Evolutionary conservation across 2,888 invertebrate species (phyloP), one percentile per base, ranked within the genome.

Genomic region (Ornithoptera alexandrae): DNA sequence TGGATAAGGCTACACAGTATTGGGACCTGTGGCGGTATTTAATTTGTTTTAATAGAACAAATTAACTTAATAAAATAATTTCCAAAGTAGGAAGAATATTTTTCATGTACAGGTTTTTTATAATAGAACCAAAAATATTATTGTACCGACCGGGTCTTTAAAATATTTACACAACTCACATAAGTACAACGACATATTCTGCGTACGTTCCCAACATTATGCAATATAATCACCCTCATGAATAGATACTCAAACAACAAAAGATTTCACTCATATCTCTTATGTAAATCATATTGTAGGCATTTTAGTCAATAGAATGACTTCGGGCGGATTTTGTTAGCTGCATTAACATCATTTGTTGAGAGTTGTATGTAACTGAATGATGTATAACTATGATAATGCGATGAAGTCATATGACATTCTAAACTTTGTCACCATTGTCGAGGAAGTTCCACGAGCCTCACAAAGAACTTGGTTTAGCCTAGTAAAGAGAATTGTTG

Each of bases 191-290:
- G 24, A 64, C 53, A 61, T 60, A 24, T 39, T 56, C 64, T 61
- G 42, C 24, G 42, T 50, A 70, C 62, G 42, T 42, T 50, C 75
- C 74, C 74, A 71, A 68, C 71, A 74, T 86, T 84, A 81, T 77
- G 81, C 81, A 87, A 88, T 77, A 78, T 79, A 80, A 78, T 76
- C 76, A 77, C 78, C 74, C 78, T 76, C 78, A 79, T 84, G 85
- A 86, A 88, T 87, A 86, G 81, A 78, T 82, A 83, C 82, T 84
- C 82, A 83, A 83, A 83, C 85, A 86, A 89, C 86, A 90, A 89
- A 87, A 82, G 86, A 88, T 86, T 89, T 87, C 85, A 80, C 81
- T 83, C 73, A 79, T 81, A 81, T 82, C 79, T 78, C 79, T 88
- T 89, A 89, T 85, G 84, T 87, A 89, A 89, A 85, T 79, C 76